phyloP scores from a whole-genome alignment of 2,888 invertebrate genomes.

The Drosophila subsilvestris region DNA sequence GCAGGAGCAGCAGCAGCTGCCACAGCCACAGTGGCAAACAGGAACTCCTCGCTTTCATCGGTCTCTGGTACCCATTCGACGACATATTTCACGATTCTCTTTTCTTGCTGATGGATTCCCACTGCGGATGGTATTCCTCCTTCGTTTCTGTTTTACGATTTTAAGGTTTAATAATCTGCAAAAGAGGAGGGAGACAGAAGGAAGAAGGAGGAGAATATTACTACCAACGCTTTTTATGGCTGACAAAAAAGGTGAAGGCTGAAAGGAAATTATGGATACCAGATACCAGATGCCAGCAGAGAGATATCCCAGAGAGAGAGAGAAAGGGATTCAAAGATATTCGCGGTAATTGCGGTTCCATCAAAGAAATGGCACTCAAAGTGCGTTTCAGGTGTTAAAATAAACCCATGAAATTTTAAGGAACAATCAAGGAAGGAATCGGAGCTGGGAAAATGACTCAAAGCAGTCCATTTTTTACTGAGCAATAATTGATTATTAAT shows the following conservation, averaged over 20 bases:
- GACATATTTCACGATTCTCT: constrained; percentile 71
- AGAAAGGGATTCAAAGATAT: neutral
- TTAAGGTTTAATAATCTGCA: constrained; percentile 51
- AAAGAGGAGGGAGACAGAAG: constrained; percentile 25
- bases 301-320: neutral
- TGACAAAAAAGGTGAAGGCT: constrained; percentile 25
- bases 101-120: constrained; percentile 17
- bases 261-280: neutral
- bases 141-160: constrained; percentile 29
- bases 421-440: too few species aligned
- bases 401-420: neutral
- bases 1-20: constrained; percentile 80
- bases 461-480: too few species aligned
- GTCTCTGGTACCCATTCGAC: constrained; percentile 76
- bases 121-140: constrained; percentile 6
- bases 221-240: constrained; percentile 42
- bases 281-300: neutral
- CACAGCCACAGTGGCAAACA: constrained; percentile 74
- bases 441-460: too few species aligned
- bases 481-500: too few species aligned
- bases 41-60: constrained; percentile 70
- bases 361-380: neutral
- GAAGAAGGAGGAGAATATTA: constrained; percentile 31
- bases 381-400: neutral
- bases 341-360: neutral